Conservation (phyloP, 2,113 vertebrate species). For the Bubo blakistoni region DNA sequence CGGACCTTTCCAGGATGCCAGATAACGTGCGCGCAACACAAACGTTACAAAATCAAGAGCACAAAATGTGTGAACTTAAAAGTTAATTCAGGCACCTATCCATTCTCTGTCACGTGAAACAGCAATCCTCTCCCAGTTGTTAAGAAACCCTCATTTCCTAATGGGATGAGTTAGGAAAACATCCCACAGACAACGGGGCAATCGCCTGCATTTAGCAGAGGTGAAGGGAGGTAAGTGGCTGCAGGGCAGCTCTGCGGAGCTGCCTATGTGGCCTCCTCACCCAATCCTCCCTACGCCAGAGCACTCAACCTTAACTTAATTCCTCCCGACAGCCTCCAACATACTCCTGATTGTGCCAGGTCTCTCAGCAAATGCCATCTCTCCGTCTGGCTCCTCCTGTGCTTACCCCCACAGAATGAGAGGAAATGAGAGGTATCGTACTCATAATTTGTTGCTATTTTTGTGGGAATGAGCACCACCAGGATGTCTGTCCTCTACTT, state of each 20-base stretch:
- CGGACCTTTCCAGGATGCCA: background rate
- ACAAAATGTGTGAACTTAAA: background rate
- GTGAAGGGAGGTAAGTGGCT: background rate
- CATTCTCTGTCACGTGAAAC: background rate
- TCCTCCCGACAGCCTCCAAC: background rate
- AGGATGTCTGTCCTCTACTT: background rate
- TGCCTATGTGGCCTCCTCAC: background rate
- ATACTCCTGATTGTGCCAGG: background rate
- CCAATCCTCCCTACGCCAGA: background rate
- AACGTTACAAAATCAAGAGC: background rate
- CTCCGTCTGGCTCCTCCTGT: background rate
- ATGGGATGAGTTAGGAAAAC: background rate
- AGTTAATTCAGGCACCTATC: background rate
- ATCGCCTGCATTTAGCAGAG: background rate
- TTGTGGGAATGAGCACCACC: background rate
- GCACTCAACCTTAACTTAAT: conserved; percentile 1
- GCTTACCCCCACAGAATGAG: background rate
- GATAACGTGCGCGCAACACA: accelerated
- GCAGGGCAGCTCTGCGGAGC: background rate
- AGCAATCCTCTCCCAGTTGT: background rate
- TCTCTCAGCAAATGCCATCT: background rate
- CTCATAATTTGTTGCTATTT: background rate
- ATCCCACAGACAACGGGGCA: background rate
- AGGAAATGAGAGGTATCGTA: conserved; percentile 11
- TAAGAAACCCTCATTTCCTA: background rate